Evolutionary conservation across 2,888 invertebrate genomes (phyloP).

Genomic region (Epistrophella euchroma): DNA sequence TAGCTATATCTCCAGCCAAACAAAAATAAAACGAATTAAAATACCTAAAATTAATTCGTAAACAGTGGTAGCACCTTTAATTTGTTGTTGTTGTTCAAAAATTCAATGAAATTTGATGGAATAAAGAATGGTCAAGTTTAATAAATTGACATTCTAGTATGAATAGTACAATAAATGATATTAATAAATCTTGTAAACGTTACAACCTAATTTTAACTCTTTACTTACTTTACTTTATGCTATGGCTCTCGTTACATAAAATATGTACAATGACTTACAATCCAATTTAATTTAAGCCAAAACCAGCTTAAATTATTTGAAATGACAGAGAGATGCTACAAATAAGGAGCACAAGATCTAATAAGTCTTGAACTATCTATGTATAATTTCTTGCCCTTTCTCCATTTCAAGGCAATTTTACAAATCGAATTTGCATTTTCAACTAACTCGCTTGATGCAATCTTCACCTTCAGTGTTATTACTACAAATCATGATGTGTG

Average conservation of each 20-base stretch:
- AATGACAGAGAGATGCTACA: neutral
- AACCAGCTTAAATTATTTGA: neutral
- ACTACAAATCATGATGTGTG: constrained; percentile 26
- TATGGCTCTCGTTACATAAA: neutral
- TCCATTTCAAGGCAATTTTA: constrained; percentile 13
- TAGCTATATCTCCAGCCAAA: no score
- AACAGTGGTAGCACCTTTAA: no score
- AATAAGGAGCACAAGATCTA: neutral
- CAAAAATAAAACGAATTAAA: no score
- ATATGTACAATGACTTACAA: neutral
- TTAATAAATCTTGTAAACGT: no score
- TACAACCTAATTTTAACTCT: no score
- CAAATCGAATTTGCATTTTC: constrained; percentile 35
- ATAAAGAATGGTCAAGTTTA: no score
- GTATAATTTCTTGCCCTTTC: constrained; percentile 3
- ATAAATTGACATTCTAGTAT: no score
- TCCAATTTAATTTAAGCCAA: constrained; percentile 1
- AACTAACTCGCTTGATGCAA: constrained; percentile 24
- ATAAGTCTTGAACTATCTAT: constrained; percentile 3
- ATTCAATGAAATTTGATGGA: no score
- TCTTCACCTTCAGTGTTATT: constrained; percentile 34
- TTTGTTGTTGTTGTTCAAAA: no score
- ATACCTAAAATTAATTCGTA: no score
- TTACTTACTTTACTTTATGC: no score
- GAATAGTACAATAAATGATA: no score